Evolutionary conservation across 2,888 invertebrate genomes (phyloP).

Genomic region (Amblyteles armatorius): DNA sequence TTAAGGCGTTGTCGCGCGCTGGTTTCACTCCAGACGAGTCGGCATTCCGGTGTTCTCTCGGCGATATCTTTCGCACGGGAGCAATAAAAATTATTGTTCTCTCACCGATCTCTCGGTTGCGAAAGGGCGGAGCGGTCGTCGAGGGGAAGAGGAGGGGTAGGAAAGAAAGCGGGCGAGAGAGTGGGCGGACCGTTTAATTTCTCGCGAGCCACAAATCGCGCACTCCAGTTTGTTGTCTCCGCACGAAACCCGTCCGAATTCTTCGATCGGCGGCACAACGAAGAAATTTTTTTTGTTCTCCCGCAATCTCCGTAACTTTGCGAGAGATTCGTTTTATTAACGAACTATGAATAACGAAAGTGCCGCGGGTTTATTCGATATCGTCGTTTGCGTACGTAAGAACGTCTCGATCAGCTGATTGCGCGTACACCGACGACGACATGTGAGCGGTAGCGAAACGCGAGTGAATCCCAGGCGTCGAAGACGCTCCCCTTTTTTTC

Average conservation of each 20-base stretch:
- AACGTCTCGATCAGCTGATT: constrained; percentile 71
- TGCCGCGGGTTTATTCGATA: constrained; percentile 12
- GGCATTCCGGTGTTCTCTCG: constrained; percentile 21
- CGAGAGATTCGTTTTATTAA: not conserved
- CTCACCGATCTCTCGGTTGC: not conserved
- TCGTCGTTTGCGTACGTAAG: constrained; percentile 40
- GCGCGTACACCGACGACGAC: constrained; percentile 65
- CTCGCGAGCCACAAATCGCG: not conserved
- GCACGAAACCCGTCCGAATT: constrained; percentile 6
- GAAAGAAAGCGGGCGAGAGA: constrained; percentile 21
- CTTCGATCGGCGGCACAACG: constrained; percentile 2
- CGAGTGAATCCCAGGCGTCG: constrained; percentile 59
- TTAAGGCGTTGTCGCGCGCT: constrained; percentile 53
- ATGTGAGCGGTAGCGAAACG: constrained; percentile 67
- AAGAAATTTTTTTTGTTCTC: not conserved
- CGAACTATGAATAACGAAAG: constrained; percentile 61
- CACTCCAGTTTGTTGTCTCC: not conserved
- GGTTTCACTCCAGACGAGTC: constrained; percentile 10
- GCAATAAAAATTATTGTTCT: constrained; percentile 35
- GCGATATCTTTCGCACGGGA: constrained; percentile 4
- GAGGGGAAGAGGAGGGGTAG: not conserved
- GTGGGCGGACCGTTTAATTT: constrained; percentile 37
- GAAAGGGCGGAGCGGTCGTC: constrained; percentile 2
- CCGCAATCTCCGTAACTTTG: not conserved
- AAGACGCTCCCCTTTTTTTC: constrained; percentile 44